phyloP scores from a whole-genome alignment of 1,140 invertebrate genomes.

The Macrobrachium nipponense region DNA sequence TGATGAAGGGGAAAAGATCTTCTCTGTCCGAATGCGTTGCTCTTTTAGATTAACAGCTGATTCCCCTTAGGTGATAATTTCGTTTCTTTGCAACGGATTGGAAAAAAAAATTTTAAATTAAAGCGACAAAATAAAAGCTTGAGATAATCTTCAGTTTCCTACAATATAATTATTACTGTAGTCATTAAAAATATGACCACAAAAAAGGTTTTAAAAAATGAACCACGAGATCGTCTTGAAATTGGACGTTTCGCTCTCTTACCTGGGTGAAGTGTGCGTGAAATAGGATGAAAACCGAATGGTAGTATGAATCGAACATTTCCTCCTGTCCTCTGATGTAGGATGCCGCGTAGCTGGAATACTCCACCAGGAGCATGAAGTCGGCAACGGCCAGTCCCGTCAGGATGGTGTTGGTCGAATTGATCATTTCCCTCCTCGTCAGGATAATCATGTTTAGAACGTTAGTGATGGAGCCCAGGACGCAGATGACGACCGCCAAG shows the following conservation, averaged over 20 bases:
- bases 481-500: constrained; percentile 80
- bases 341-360: constrained; percentile 85
- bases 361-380: constrained; percentile 88
- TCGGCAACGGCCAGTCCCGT: constrained; percentile 85
- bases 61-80: too few relatives aligned
- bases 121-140: not conserved
- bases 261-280: constrained; percentile 71
- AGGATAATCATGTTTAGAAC: constrained; percentile 89
- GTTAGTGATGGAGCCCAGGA: constrained; percentile 91
- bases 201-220: not conserved
- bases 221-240: not conserved
- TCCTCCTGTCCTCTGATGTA: constrained; percentile 71
- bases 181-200: not conserved
- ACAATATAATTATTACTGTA: not conserved
- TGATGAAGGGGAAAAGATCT: too few relatives aligned
- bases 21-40: too few relatives aligned
- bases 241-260: not conserved
- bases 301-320: constrained; percentile 65
- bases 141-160: not conserved
- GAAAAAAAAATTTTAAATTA: not conserved
- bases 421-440: constrained; percentile 84
- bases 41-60: too few relatives aligned
- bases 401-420: constrained; percentile 86
- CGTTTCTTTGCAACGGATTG: too few relatives aligned
- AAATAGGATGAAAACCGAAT: constrained; percentile 67